A percentile compares a stretch with the other conserved stretches of the same genome.
Conservation (phyloP, 2,113 vertebrate genomes). For the Eleginops maclovinus region DNA sequence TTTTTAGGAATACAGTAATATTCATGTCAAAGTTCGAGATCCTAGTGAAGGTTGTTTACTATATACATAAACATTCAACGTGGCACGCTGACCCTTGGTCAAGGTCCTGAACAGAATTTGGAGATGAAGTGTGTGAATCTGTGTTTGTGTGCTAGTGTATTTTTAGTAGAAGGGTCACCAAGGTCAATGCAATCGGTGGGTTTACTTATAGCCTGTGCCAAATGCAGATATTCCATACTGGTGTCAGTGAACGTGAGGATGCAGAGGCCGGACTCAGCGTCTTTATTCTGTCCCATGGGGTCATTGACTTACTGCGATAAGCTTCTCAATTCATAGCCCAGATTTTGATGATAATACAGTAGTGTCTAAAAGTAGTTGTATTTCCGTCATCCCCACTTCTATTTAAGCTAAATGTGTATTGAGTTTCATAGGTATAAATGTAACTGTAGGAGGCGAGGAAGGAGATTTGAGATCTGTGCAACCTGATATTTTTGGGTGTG, state of each 20-base stretch:
- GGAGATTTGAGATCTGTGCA: conserved; percentile 49
- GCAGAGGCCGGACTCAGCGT: not conserved
- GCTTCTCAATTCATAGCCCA: not conserved
- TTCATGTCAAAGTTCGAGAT: conserved; percentile 11
- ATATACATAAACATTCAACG: conserved; percentile 46
- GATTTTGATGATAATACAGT: conserved; percentile 12
- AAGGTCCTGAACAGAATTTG: conserved; percentile 32
- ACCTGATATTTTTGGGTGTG: conserved; percentile 43
- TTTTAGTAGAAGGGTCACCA: conserved; percentile 12
- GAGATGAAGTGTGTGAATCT: conserved; percentile 10
- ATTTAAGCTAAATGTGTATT: conserved; percentile 42
- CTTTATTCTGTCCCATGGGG: conserved; percentile 2
- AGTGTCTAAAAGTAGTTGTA: conserved; percentile 23
- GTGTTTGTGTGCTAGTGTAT: conserved; percentile 2
- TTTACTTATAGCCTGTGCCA: conserved; percentile 21
- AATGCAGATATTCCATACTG: conserved; percentile 21
- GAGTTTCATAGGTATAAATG: conserved; percentile 54
- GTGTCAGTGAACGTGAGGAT: conserved; percentile 15
- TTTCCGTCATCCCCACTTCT: conserved; percentile 55
- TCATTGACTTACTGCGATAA: conserved; percentile 6
- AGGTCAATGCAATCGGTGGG: conserved; percentile 11
- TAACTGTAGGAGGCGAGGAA: conserved; percentile 51
- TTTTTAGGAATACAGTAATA: conserved; percentile 12
- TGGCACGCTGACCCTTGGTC: conserved; percentile 46
- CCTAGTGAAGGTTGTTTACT: conserved; percentile 17